Conservation (phyloP, 2,113 vertebrate species). For the Acrocephalus kingi region DNA sequence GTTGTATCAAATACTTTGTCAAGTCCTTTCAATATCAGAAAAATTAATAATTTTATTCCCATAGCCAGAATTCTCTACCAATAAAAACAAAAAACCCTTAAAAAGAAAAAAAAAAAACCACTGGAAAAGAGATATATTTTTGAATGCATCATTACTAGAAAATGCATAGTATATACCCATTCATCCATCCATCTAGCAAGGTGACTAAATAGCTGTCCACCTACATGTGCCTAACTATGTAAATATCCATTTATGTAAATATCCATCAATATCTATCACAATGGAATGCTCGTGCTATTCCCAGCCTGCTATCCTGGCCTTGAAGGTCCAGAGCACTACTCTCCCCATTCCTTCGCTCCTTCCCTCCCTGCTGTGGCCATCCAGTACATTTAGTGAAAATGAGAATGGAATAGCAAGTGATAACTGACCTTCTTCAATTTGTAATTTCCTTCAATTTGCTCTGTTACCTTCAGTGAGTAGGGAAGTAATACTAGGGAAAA, state of each 20-base stretch:
- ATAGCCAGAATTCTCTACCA: background rate
- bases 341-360: too few relatives aligned
- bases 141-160: background rate
- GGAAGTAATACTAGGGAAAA: background rate
- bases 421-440: background rate
- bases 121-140: background rate
- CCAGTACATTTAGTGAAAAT: background rate
- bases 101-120: background rate
- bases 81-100: background rate
- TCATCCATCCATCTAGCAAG: background rate
- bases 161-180: too few relatives aligned
- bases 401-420: background rate
- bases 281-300: background rate
- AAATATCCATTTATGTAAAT: background rate
- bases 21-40: background rate
- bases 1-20: background rate
- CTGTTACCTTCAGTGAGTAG: background rate
- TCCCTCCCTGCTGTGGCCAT: background rate
- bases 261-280: background rate
- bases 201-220: background rate
- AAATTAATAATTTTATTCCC: background rate
- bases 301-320: background rate
- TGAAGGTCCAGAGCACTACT: background rate
- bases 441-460: background rate
- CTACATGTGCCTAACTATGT: too few relatives aligned